Evolutionary conservation across 92 coral and sea anemone genomes (phyloP).

Genomic region (Parazoanthus darwini): DNA sequence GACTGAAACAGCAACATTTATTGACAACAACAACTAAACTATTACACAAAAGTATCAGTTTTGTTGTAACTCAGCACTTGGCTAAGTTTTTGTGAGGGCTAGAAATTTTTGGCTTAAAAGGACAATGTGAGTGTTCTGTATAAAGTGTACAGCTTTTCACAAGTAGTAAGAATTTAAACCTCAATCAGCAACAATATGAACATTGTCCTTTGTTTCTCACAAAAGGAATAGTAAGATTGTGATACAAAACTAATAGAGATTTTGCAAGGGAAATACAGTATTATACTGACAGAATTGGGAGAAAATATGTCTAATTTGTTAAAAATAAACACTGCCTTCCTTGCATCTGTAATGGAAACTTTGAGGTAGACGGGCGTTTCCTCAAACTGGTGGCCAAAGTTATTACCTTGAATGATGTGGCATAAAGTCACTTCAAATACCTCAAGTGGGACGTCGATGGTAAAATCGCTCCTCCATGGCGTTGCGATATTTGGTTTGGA

Average conservation of each 20-base stretch:
- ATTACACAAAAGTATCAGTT: slow-evolving; percentile 35
- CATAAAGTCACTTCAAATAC: slow-evolving; percentile 42
- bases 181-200: not conserved
- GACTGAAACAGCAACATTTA: slow-evolving; percentile 28
- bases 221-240: slow-evolving; percentile 22
- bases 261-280: slow-evolving; percentile 30
- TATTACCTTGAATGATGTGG: slow-evolving; percentile 40
- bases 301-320: slow-evolving; percentile 42
- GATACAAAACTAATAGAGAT: slow-evolving; percentile 3
- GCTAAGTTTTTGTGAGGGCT: slow-evolving; percentile 29
- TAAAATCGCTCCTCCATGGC: slow-evolving; percentile 56
- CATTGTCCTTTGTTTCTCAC: slow-evolving; percentile 39
- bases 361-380: slow-evolving; percentile 24
- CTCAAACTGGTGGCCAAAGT: slow-evolving; percentile 34
- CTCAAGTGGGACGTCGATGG: slow-evolving; percentile 55
- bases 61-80: slow-evolving; percentile 36
- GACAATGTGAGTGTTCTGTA: slow-evolving; percentile 34
- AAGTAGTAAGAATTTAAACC: slow-evolving; percentile 33
- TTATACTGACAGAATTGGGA: slow-evolving; percentile 34
- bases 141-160: slow-evolving; percentile 24
- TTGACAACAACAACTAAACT: slow-evolving; percentile 36
- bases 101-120: slow-evolving; percentile 28
- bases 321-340: slow-evolving; percentile 49
- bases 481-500: slow-evolving; percentile 45
- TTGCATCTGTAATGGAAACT: slow-evolving; percentile 20